Percentiles rank a stretch among this genome's conserved stretches.
Conservation (phyloP, 2,888 invertebrate genomes). For the Tetragonisca angustula region DNA sequence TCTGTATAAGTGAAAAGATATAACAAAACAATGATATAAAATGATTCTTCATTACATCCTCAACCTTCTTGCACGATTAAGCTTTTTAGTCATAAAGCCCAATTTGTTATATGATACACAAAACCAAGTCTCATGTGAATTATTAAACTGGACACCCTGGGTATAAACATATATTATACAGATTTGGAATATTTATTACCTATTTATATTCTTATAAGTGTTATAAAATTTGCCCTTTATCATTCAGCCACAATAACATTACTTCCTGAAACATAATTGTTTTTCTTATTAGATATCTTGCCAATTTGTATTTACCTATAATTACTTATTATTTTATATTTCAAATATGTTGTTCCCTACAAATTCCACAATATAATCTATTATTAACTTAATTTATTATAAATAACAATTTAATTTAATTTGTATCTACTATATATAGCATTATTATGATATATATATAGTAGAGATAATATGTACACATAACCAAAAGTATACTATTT, state of each 20-base stretch:
- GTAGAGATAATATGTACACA: slow-evolving; percentile 3
- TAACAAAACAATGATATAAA: slow-evolving; percentile 37
- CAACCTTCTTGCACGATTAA: slow-evolving; percentile 46
- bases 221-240: slow-evolving; percentile 80
- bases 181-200: slow-evolving; percentile 77
- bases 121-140: slow-evolving; percentile 61
- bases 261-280: slow-evolving; percentile 82
- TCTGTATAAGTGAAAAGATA: slow-evolving; percentile 26
- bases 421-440: not conserved
- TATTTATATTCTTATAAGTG: slow-evolving; percentile 79
- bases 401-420: not conserved
- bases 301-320: slow-evolving; percentile 59
- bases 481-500: slow-evolving; percentile 33
- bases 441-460: slow-evolving; percentile 10
- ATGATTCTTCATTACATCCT: slow-evolving; percentile 31
- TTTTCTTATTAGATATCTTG: slow-evolving; percentile 67
- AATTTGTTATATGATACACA: slow-evolving; percentile 68
- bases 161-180: slow-evolving; percentile 68
- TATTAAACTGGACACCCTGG: slow-evolving; percentile 69
- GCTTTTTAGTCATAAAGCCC: slow-evolving; percentile 64
- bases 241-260: slow-evolving; percentile 81
- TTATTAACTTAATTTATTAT: slow-evolving; percentile 2
- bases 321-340: slow-evolving; percentile 42
- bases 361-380: slow-evolving; percentile 61
- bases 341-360: slow-evolving; percentile 58